Evolutionary conservation across 2,113 vertebrate genomes (phyloP).

Genomic region (Lepus americanus): DNA sequence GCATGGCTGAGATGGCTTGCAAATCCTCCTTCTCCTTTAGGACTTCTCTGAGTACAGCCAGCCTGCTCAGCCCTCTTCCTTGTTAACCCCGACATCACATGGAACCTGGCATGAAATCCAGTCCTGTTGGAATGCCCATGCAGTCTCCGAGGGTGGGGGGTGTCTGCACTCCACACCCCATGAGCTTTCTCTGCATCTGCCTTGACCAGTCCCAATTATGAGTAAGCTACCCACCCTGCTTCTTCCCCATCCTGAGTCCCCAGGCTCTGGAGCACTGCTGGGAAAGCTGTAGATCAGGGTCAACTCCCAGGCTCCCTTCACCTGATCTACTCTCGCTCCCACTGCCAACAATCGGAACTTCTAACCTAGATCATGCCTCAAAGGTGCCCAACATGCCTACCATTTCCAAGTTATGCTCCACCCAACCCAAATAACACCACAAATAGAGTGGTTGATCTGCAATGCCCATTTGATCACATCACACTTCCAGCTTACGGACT

Average conservation of each 20-base stretch:
- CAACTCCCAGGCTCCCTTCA: not conserved
- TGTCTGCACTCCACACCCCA: not conserved
- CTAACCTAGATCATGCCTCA: not conserved
- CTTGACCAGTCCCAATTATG: not conserved
- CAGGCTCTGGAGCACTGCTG: not conserved
- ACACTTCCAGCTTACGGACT: not conserved
- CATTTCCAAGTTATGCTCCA: not conserved
- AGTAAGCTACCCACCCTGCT: not conserved
- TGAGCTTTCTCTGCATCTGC: not conserved
- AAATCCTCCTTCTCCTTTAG: accelerated
- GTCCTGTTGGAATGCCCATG: not conserved
- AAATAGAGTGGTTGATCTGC: not conserved
- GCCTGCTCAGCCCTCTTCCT: not conserved
- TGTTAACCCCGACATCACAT: not conserved
- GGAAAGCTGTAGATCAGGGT: accelerated
- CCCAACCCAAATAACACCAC: not conserved
- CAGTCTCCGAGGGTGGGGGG: not conserved
- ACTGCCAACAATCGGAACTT: not conserved
- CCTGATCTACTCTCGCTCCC: not conserved
- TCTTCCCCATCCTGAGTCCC: not conserved
- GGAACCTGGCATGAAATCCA: not conserved
- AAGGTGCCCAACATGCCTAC: not conserved
- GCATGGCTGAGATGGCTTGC: not conserved
- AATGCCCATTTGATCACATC: accelerated
- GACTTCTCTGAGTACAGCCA: not conserved